Base-by-base conservation (phyloP, 2,113 vertebrate species). In the Melierax canorus region DNA sequence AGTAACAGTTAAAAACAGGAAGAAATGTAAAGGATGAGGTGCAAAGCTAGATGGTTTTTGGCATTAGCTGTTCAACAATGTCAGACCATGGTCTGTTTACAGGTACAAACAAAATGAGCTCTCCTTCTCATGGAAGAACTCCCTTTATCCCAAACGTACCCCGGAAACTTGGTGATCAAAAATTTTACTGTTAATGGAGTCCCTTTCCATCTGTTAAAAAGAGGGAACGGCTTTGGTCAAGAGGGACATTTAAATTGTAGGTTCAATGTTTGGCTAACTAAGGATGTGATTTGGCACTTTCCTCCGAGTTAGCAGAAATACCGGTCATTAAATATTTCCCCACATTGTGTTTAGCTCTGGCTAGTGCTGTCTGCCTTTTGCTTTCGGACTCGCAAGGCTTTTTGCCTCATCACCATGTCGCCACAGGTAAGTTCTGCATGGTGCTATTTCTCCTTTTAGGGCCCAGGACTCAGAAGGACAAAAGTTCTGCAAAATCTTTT, bases 1-100 rank as follows among this genome's bases (percentile, higher is more conserved):
- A 96, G 73, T 92, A 97, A 97, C 94, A 90, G 91, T 97, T 97
- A 95, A 95, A 97, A 97, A 39, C 69, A 92, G 84, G 94, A 92
- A 94, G 86, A 96, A 96, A 89, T 85, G 92, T 81, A 94, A 97
- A 94, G 94, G 95, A 94, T 62, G 26, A 92, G 88, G 91, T 39
- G 78, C 93, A 96, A 94, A 93, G 66, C 56, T 76, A 62, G 92
- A 93, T 64, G 84, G 74, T 24, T 96, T 91, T 92, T 82, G 94
- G 87, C 92, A 90, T 86, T 76, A 76, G 80, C 53, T 81, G 27
- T 87, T 94, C 56, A 84, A 91, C 82, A 89, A 75, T 76, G 76
- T 90, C 83, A 95, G 69, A 68, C 53, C 36, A 41, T 53, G 53
- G 53, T 72, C 69, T 94, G 92, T 94, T 95, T 94, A 97, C 76